A percentile compares a stretch with the other conserved stretches of the same genome.
phyloP scores from a whole-genome alignment of 2,113 vertebrate genomes.

The Phasianus colchicus region DNA sequence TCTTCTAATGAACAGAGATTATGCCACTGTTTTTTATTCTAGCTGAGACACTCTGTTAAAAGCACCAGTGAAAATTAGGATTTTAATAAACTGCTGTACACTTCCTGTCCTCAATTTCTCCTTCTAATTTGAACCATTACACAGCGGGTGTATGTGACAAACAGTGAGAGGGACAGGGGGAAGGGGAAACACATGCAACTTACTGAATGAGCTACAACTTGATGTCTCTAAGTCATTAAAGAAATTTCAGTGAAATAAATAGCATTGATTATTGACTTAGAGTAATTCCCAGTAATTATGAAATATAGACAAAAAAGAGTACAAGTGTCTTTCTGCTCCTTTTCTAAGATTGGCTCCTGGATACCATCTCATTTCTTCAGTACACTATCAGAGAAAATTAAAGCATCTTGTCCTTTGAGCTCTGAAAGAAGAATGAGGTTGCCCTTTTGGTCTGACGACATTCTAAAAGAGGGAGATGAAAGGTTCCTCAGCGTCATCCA shows the following conservation, averaged over 20 bases:
- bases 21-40: neutral
- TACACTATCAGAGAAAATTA: neutral
- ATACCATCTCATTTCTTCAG: neutral
- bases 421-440: conserved; percentile 36
- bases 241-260: conserved; percentile 40
- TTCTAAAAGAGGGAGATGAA: neutral
- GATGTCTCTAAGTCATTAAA: conserved; percentile 5
- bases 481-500: neutral
- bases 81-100: neutral
- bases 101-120: neutral
- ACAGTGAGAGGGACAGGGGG: neutral
- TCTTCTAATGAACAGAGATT: neutral
- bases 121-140: conserved; percentile 45
- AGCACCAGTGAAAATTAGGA: neutral
- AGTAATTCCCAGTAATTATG: conserved; percentile 29
- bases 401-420: neutral
- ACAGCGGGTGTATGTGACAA: neutral
- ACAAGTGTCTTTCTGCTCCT: neutral
- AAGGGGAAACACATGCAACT: neutral
- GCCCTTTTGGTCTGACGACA: neutral
- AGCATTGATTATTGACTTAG: conserved; percentile 41
- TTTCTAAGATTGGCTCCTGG: neutral
- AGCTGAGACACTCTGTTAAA: neutral
- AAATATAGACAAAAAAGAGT: neutral
- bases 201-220: conserved; percentile 5